Evolutionary conservation across 2,113 vertebrate species (phyloP).

Genomic region (Seriola dumerili): DNA sequence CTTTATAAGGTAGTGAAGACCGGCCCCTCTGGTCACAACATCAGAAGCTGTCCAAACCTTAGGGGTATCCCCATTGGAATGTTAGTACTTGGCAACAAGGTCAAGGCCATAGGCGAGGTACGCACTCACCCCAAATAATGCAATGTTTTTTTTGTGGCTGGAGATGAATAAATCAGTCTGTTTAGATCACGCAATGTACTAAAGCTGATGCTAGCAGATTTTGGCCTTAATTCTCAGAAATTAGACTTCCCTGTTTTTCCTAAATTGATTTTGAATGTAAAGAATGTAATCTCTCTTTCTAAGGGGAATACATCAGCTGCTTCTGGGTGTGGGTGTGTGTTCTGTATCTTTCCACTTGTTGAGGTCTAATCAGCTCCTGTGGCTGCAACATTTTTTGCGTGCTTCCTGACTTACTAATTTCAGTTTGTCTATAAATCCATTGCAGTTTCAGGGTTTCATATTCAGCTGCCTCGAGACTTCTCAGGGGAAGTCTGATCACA

Average conservation of each 20-base stretch:
- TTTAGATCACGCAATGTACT: constrained; percentile 59
- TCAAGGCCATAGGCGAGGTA: constrained; percentile 99
- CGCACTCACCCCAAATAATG: constrained; percentile 87
- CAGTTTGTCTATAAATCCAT: constrained; percentile 59
- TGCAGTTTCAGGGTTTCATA: constrained; percentile 60
- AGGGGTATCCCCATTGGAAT: constrained; percentile 99
- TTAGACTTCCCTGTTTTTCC: constrained; percentile 53
- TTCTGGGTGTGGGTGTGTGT: constrained; percentile 73
- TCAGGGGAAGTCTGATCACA: constrained; percentile 46
- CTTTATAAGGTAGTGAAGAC: constrained; percentile 99
- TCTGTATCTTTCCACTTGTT: constrained; percentile 64
- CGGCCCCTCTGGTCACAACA: constrained; percentile 99
- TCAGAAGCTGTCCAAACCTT: constrained; percentile 99
- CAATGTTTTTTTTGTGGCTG: constrained; percentile 89
- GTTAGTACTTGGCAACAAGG: constrained; percentile 99
- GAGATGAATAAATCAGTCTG: constrained; percentile 86
- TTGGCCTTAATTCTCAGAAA: constrained; percentile 82
- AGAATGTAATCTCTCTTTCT: constrained; percentile 62
- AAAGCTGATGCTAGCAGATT: constrained; percentile 75
- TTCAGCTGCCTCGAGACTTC: constrained; percentile 42
- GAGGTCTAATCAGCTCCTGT: constrained; percentile 58
- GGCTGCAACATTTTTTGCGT: constrained; percentile 69
- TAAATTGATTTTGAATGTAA: constrained; percentile 47
- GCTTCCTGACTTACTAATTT: constrained; percentile 62
- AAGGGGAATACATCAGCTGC: constrained; percentile 60